phyloP scores from a whole-genome alignment of 2,888 invertebrate genomes.

The Sthenelais limicola region DNA sequence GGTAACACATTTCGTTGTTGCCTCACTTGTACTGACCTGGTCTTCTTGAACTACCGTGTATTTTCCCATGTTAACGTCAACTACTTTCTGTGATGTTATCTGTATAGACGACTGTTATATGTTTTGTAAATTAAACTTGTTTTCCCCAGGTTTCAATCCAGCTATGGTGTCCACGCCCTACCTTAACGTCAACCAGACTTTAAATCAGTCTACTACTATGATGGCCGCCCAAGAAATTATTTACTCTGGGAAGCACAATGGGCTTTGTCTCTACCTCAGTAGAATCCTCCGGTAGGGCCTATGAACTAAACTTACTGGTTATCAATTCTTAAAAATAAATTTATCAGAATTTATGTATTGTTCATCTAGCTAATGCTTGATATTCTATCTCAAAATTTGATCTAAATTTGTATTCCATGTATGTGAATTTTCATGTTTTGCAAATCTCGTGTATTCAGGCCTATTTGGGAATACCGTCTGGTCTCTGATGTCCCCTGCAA shows the following conservation, averaged over 20 bases:
- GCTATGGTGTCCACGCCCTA: constrained; percentile 65
- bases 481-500: constrained; percentile 63
- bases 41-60: no score
- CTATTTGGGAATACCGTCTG: constrained; percentile 82
- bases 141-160: constrained; percentile 51
- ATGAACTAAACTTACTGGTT: background rate
- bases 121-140: no score
- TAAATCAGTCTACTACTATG: constrained; percentile 46
- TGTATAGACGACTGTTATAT: no score
- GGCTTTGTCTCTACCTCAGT: constrained; percentile 91
- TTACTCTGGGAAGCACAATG: constrained; percentile 90
- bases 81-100: no score
- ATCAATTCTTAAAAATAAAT: no score
- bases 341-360: no score
- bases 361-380: no score
- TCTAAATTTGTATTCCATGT: background rate
- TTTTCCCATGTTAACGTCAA: no score
- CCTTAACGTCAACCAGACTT: constrained; percentile 41
- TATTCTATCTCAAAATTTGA: background rate
- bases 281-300: constrained; percentile 79
- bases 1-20: no score
- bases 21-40: no score
- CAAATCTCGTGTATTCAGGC: constrained; percentile 73
- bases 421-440: background rate
- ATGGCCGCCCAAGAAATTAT: constrained; percentile 57